A percentile compares a stretch with the other conserved stretches of the same genome.
Conservation (phyloP, 2,113 vertebrate species). For the human (Homo sapiens) region GRCh38 chr1:5860501-5861000, state of each 20-base stretch:
- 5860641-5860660: rapidly evolving
- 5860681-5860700: not conserved
- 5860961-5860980: too few relatives aligned
- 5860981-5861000: too few relatives aligned
- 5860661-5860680: rapidly evolving
- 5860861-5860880: not conserved
- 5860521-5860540: rapidly evolving
- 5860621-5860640: not conserved
- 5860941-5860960: too few relatives aligned
- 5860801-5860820: not conserved
- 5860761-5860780: too few relatives aligned
- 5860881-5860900: too few relatives aligned
- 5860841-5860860: too few relatives aligned
- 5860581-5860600: not conserved
- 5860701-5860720: not conserved
- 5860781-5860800: not conserved
- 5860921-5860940: not conserved
- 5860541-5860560: not conserved
- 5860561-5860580: too few relatives aligned
- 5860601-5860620: rapidly evolving
- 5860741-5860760: not conserved
- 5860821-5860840: not conserved
- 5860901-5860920: not conserved
- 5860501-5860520: not conserved
- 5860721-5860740: rapidly evolving